Percentiles rank a stretch among this genome's conserved stretches.
These are phyloP conservation scores for Phoebastria nigripes DNA, from an alignment of 2,797 vertebrate species.

Conservation along the genomic window DNA sequence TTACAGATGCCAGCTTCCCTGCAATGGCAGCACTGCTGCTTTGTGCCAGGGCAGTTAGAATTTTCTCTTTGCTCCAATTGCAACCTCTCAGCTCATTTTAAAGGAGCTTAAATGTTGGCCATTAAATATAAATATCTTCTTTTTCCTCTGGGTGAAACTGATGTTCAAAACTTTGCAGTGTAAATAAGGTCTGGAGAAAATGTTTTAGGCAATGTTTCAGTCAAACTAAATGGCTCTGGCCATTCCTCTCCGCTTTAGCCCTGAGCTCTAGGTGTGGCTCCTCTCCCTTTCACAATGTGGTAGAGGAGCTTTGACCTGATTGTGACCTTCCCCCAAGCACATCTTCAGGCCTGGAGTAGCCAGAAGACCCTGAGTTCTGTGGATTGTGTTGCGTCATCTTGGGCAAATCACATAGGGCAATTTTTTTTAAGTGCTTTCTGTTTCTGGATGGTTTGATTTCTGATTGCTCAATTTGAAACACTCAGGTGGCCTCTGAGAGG, in stretches of 20 bases:
- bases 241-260: background rate
- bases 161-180: constrained; percentile 6
- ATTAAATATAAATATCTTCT: constrained; percentile 62
- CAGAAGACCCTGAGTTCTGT: background rate
- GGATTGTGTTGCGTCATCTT: background rate
- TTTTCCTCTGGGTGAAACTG: constrained; percentile 44
- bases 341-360: background rate
- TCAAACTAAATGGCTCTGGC: background rate
- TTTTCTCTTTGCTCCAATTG: constrained; percentile 14
- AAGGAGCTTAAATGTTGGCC: constrained; percentile 45
- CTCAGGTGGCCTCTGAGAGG: background rate
- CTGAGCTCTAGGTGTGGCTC: background rate
- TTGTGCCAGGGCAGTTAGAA: background rate
- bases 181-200: constrained; percentile 34
- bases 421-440: background rate
- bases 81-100: constrained; percentile 32
- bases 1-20: background rate
- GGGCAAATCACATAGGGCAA: background rate
- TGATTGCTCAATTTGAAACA: background rate
- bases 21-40: background rate
- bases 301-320: background rate
- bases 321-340: background rate
- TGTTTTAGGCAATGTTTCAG: background rate
- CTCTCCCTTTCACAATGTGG: background rate
- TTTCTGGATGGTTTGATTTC: background rate